Evolutionary conservation across 2,113 vertebrate genomes (phyloP), one percentile per base, ranked within the genome.

Genomic region (Plectropomus leopardus): DNA sequence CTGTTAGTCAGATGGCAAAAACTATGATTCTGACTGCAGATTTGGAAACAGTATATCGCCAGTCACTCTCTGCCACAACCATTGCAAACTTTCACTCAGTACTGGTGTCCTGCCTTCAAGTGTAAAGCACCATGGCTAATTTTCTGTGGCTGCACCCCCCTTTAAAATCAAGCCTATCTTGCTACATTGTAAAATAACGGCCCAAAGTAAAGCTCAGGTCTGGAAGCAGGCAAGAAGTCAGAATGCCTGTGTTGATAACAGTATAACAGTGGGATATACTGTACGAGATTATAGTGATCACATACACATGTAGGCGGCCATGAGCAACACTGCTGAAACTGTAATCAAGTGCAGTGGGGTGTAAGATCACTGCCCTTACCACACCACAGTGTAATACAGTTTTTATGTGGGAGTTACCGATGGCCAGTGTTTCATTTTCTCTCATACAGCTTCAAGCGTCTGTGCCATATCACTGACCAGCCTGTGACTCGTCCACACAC

Each of bases 281-380:
- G 5, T 4, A 61, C 51, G 26, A 80, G 71, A 86, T 83, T 78
- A 85, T 32, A 72, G 73, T 81, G 65, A 72, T 87, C 63, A 34
- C 59, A 73, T 63, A 73, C 82, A 72, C 72, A 78, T 67, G 70
- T 68, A 76, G 73, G 69, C 11, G 50, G 36, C 76, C 60, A 60
- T 30, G 68, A 83, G 70, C 32, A 66, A 57, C 58, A 50, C 70
- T 61, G 45, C 63, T 76, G 65, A 36, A 80, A 54, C 64, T 81
- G 63, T 81, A 81, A 86, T 90, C 78, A 85, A 85, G 76, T 76
- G 73, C 82, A 84, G 45, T 89, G 78, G 83, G 42, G 58, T 78
- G 79, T 70, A 75, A 78, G 73, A 69, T 79, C 64, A 60, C 75
- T 58, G 76, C 67, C 55, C 53, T 76, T 54, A 50, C 50, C 40